phyloP scores from a whole-genome alignment of 2,113 vertebrate species.

The Hiodon tergisus region DNA sequence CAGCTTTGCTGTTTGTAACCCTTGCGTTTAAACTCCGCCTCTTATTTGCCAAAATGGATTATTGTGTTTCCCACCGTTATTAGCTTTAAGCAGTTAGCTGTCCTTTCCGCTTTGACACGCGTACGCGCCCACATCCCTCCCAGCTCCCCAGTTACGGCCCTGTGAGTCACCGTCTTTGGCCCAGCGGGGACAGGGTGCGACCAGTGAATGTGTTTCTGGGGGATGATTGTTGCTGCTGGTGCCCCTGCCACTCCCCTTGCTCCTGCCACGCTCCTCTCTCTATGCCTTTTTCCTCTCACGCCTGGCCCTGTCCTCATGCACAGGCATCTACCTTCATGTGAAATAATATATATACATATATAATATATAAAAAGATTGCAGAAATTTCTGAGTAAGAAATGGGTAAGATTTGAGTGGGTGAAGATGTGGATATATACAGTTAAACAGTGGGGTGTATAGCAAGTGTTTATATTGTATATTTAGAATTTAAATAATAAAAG shows the following conservation, averaged over 20 bases:
- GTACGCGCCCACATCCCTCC: neutral
- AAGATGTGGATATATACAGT: slow-evolving; percentile 45
- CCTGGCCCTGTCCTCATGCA: slow-evolving; percentile 22
- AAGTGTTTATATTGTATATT: slow-evolving; percentile 81
- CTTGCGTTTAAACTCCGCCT: neutral
- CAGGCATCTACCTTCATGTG: slow-evolving; percentile 33
- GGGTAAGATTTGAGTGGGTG: slow-evolving; percentile 9
- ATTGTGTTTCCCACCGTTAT: neutral
- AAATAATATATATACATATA: slow-evolving; percentile 28
- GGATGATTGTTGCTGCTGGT: slow-evolving; percentile 17
- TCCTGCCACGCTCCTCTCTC: neutral
- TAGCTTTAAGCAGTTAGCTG: neutral
- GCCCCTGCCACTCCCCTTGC: slow-evolving; percentile 19
- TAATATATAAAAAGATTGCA: slow-evolving; percentile 9
- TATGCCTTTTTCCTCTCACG: slow-evolving; percentile 27
- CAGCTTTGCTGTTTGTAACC: neutral
- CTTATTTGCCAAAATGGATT: slow-evolving; percentile 1
- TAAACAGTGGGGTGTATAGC: slow-evolving; percentile 54
- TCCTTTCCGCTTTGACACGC: neutral
- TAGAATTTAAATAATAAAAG: slow-evolving; percentile 59
- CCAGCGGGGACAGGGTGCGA: slow-evolving; percentile 18
- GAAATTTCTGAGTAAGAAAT: neutral
- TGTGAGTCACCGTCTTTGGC: slow-evolving; percentile 1
- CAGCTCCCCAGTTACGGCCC: neutral
- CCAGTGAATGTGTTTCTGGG: slow-evolving; percentile 24